phyloP scores from a whole-genome alignment of 2,797 vertebrate species.

The Saxicola maurus region DNA sequence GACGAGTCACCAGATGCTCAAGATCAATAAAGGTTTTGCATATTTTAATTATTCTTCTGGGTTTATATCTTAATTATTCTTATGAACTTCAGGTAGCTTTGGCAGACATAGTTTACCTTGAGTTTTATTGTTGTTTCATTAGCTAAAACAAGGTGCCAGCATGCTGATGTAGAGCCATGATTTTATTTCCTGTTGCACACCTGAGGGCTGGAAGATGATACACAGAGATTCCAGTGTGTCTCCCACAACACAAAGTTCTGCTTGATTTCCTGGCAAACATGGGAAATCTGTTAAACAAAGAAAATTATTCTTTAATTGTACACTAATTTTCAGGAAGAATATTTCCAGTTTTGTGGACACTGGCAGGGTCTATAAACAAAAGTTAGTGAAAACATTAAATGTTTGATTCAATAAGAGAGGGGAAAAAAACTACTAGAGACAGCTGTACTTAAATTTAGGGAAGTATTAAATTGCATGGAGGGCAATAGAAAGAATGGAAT shows the following conservation, averaged over 20 bases:
- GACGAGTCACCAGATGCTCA: conserved; percentile 42
- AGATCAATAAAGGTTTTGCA: conserved; percentile 33
- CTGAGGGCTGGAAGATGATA: neutral
- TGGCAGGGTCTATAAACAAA: neutral
- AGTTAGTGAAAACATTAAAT: neutral
- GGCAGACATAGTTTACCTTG: conserved; percentile 24
- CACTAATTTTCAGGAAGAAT: neutral
- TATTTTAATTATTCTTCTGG: conserved; percentile 50
- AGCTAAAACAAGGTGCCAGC: conserved; percentile 1
- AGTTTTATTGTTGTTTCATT: neutral
- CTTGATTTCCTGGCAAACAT: neutral
- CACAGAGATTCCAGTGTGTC: rapidly evolving
- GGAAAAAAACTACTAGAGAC: rapidly evolving
- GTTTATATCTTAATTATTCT: conserved; percentile 47
- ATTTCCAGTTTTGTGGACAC: neutral
- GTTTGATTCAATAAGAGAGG: neutral
- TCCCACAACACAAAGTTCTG: neutral
- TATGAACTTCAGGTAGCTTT: conserved; percentile 41
- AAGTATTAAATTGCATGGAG: neutral
- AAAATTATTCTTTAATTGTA: neutral
- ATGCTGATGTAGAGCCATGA: neutral
- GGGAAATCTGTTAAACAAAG: neutral
- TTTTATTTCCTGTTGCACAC: neutral
- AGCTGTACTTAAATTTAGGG: neutral
- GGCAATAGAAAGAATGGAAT: neutral